Conservation (phyloP, 2,797 vertebrate genomes). For the Hydrophis major region DNA sequence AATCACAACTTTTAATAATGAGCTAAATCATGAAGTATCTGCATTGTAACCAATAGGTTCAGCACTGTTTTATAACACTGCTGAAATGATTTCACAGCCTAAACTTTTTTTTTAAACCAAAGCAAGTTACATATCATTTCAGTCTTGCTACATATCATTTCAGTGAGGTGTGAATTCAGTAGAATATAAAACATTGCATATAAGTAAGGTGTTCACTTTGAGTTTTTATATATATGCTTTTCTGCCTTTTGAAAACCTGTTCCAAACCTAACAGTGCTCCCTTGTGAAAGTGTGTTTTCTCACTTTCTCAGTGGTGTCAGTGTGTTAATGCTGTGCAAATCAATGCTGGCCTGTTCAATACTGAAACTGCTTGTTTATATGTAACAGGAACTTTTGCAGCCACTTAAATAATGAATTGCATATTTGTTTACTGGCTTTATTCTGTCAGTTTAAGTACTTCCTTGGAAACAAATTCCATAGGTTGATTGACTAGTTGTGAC, state of each 20-base stretch:
- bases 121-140: conserved; percentile 4
- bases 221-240: neutral
- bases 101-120: neutral
- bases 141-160: conserved; percentile 12
- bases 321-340: neutral
- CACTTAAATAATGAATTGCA: conserved; percentile 14
- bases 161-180: neutral
- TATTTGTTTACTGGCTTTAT: conserved; percentile 5
- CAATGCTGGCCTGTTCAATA: neutral
- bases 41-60: conserved; percentile 46
- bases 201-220: conserved; percentile 13
- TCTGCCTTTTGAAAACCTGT: neutral
- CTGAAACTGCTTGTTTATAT: neutral
- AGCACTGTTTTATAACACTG: conserved; percentile 38
- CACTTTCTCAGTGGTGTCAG: fast-evolving
- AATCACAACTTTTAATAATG: conserved; percentile 50
- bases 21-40: conserved; percentile 54
- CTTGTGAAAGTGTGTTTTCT: conserved; percentile 11
- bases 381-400: conserved; percentile 14
- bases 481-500: neutral
- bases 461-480: neutral
- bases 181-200: neutral
- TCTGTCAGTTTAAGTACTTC: neutral
- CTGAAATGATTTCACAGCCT: conserved; percentile 43
- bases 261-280: neutral